These are phyloP conservation scores for Plemyria rubiginata DNA, from an alignment of 2,888 invertebrate species.

Conservation along the genomic window DNA sequence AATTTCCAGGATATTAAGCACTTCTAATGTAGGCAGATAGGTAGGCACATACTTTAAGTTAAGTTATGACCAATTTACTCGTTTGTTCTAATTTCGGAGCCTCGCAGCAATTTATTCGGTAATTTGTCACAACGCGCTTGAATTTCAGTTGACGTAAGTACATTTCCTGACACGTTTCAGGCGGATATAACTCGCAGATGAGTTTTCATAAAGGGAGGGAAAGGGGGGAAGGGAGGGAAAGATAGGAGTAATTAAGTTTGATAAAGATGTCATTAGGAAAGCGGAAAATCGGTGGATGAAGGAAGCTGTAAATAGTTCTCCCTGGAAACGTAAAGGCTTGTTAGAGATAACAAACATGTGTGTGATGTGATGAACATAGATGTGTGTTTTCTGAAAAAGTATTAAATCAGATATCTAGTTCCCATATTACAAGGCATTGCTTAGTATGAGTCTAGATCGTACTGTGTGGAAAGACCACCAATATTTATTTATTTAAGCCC, in stretches of 20 bases:
- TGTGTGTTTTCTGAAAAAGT: no score
- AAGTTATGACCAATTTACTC: neutral
- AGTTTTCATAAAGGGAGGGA: neutral
- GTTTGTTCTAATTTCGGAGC: slow-evolving; percentile 19
- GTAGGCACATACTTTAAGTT: slow-evolving; percentile 5
- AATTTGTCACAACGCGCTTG: slow-evolving; percentile 7
- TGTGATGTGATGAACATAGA: no score
- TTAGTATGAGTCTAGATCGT: no score
- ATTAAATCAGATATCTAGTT: no score
- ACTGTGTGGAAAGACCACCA: no score
- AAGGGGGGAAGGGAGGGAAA: no score
- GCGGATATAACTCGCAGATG: neutral
- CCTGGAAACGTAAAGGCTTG: no score
- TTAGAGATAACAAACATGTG: no score
- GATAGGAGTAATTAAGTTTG: neutral
- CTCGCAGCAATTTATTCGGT: slow-evolving; percentile 16
- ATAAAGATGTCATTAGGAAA: neutral
- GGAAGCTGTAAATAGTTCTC: no score
- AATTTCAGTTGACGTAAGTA: slow-evolving; percentile 5
- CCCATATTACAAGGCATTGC: no score
- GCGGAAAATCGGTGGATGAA: no score
- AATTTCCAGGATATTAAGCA: neutral
- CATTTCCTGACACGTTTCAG: neutral
- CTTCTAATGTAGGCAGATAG: slow-evolving; percentile 1
- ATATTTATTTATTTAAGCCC: no score